phyloP scores from a whole-genome alignment of 2,113 vertebrate genomes.

The Corythornis cristatus region DNA sequence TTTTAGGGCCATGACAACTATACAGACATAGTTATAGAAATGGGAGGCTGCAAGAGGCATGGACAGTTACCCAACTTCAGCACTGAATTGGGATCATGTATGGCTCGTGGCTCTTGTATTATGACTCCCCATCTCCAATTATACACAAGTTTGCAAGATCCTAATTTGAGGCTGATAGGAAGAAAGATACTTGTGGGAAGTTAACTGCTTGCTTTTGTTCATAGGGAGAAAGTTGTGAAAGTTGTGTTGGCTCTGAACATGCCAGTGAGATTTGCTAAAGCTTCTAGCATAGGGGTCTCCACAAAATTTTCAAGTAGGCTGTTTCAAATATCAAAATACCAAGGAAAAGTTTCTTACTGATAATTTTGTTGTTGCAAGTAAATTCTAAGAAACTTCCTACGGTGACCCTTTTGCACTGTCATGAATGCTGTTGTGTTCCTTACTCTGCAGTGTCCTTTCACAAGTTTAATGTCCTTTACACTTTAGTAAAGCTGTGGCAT shows the following conservation, averaged over 20 bases:
- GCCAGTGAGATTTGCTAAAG: neutral
- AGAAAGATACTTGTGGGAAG: neutral
- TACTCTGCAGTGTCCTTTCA: neutral
- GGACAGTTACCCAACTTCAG: neutral
- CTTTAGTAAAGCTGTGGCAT: neutral
- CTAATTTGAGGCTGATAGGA: neutral
- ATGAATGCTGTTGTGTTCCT: neutral
- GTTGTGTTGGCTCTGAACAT: neutral
- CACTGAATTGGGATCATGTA: neutral
- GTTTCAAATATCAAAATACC: neutral
- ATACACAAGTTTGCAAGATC: neutral
- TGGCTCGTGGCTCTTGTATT: neutral
- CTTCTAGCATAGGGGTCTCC: neutral
- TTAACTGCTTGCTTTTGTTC: neutral
- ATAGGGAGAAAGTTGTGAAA: neutral
- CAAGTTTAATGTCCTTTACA: neutral
- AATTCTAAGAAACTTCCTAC: neutral
- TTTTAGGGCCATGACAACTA: neutral
- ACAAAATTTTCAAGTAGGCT: neutral
- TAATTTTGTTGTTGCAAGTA: neutral
- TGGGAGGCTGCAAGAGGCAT: neutral
- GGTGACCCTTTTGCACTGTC: neutral
- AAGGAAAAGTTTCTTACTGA: neutral
- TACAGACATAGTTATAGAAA: neutral
- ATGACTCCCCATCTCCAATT: neutral